Conservation (phyloP, 2,797 vertebrate species). For the Liparis tanakae region DNA sequence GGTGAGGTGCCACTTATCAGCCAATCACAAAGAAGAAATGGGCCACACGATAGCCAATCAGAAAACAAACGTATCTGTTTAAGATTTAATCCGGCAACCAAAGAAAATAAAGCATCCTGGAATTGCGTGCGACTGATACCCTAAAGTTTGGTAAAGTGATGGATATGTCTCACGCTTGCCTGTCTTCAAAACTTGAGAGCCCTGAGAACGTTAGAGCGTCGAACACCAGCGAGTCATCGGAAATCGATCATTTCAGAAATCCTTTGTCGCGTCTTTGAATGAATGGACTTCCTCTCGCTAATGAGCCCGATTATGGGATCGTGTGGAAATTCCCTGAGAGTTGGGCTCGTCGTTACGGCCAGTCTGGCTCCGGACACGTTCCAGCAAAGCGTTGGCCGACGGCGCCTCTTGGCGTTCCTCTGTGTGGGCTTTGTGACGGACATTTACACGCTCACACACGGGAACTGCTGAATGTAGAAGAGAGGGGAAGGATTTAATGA, state of each 20-base stretch:
- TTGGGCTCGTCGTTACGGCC: not conserved
- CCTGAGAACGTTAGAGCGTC: no score
- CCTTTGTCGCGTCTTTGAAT: slow-evolving; percentile 7
- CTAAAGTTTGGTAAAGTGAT: no score
- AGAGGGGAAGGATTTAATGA: not conserved
- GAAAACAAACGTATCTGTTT: no score
- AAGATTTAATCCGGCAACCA: no score
- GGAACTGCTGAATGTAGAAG: slow-evolving; percentile 11
- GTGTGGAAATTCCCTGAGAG: slow-evolving; percentile 9
- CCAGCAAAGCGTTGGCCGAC: not conserved
- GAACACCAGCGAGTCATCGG: not conserved
- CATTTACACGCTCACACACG: slow-evolving; percentile 25
- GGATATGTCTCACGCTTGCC: no score
- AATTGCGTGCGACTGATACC: no score
- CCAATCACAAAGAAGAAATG: no score
- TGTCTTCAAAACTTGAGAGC: no score
- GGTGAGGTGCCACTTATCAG: no score
- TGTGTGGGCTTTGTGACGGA: slow-evolving; percentile 16
- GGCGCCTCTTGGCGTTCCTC: slow-evolving; percentile 7
- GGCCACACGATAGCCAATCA: no score
- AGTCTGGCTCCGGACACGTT: slow-evolving; percentile 22
- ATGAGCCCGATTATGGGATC: slow-evolving; percentile 45
- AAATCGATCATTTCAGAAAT: slow-evolving; percentile 18
- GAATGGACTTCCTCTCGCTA: slow-evolving; percentile 8
- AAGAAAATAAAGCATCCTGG: no score